These are phyloP conservation scores for Botia almorhae DNA, from an alignment of 2,797 vertebrate genomes.

Conservation along the genomic window DNA sequence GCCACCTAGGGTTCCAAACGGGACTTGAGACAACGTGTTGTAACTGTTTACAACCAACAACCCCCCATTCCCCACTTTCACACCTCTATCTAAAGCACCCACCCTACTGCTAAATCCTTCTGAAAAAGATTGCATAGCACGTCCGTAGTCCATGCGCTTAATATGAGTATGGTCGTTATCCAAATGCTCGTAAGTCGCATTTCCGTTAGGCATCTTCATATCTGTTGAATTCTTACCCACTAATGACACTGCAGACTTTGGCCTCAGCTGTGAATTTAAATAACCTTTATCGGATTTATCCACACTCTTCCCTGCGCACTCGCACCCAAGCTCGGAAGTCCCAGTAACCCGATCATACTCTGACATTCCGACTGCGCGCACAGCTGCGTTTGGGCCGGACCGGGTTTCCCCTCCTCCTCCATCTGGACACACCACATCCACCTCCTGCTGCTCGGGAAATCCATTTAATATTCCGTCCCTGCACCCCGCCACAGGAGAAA, in stretches of 20 bases:
- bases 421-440: constrained; percentile 39
- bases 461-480: constrained; percentile 71
- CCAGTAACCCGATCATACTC: constrained; percentile 44
- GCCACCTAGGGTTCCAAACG: constrained; percentile 25
- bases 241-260: constrained; percentile 34
- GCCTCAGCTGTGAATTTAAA: constrained; percentile 34
- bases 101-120: constrained; percentile 14
- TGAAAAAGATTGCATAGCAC: background rate
- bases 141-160: background rate
- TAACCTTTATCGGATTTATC: constrained; percentile 28
- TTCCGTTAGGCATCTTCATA: constrained; percentile 67
- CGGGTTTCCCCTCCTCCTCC: constrained; percentile 40
- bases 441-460: constrained; percentile 65
- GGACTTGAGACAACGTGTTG: constrained; percentile 44
- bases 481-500: constrained; percentile 53
- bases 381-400: constrained; percentile 60
- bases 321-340: constrained; percentile 26
- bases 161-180: background rate
- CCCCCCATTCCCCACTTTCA: constrained; percentile 71
- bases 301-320: constrained; percentile 32
- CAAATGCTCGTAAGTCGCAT: constrained; percentile 18
- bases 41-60: constrained; percentile 62
- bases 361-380: constrained; percentile 31
- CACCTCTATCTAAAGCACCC: constrained; percentile 44
- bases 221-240: constrained; percentile 31